Conservation (phyloP, 2,888 invertebrate genomes). For the Xestia sexstrigata region DNA sequence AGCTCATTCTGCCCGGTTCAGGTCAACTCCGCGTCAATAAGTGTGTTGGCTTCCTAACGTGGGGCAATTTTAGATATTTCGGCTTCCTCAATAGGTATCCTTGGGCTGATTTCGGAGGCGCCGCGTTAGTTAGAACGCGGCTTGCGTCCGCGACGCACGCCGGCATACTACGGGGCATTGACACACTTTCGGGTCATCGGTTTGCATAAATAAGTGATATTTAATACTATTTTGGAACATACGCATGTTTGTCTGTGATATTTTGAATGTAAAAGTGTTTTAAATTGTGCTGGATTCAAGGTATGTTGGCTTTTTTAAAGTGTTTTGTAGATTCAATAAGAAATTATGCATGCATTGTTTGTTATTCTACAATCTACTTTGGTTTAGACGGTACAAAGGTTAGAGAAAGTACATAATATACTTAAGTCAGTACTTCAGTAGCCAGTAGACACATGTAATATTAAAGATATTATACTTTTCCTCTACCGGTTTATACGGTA, state of each 20-base stretch:
- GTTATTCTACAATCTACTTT: constrained; percentile 32
- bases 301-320: constrained; percentile 14
- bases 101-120: constrained; percentile 55
- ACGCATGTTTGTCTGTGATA: constrained; percentile 9
- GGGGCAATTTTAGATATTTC: constrained; percentile 52
- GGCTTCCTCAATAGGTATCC: constrained; percentile 54
- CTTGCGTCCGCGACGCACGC: constrained; percentile 18
- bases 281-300: constrained; percentile 14
- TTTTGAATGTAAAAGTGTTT: constrained; percentile 31
- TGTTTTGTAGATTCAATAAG: constrained; percentile 9
- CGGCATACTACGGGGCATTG: neutral
- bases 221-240: constrained; percentile 14
- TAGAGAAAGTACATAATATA: constrained; percentile 31
- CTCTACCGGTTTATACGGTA: neutral
- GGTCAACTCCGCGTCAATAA: neutral
- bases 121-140: constrained; percentile 32
- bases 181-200: constrained; percentile 41
- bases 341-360: constrained; percentile 50
- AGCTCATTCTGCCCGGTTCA: neutral
- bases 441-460: too few species aligned
- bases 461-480: neutral
- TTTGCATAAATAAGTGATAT: constrained; percentile 21
- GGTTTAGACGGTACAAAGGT: constrained; percentile 43
- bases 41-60: constrained; percentile 8
- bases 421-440: neutral